Base-by-base conservation (phyloP, 2,113 vertebrate species). In the Cygnus buccinator region DNA sequence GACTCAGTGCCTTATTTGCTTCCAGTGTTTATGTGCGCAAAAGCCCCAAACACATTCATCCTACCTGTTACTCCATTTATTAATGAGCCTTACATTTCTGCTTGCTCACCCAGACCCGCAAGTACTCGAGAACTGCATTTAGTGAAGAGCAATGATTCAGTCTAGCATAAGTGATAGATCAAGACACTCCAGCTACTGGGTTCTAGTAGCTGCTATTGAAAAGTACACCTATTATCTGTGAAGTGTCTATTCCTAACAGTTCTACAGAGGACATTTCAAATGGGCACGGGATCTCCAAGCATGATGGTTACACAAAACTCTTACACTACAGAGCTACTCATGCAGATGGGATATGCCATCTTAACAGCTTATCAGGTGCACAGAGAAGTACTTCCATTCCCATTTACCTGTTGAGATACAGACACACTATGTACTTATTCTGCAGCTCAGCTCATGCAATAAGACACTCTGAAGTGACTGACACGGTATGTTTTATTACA, bases 11-110 rank as follows among this genome's bases (percentile, higher is more conserved):
- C 57, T 87, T 87, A 79, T 71, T 28, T 44, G 71, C 55, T 83
- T 79, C 59, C 61, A 68, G 63, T 6, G 22, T 90, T 93, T 77
- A 94, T 78, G 88, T 84, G 92, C 68, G 78, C 85, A 86, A 90
- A 88, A n/a, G 3, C 57, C 63, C 65, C 12, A 31, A 70, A 13
- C 63, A 21, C 89, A 86, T 90, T 50, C 41, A 76, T 86, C 68
- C 76, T 39, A 8, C 2, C 23, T 55, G 37, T n/a, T 83, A 39
- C 13, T 83, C 84, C 46, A 9, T 22, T 80, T 52, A 62, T 54
- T 80, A 37, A 90, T 5, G 65, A 92, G 59, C 35, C 44, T 50
- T 39, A 35, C 43, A 31, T 29, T n/a, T 73, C 29, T 21, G n/a
- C 57, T 78, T 4, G 1, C 57, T 72, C 48, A 25, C 37, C 19